These are phyloP conservation scores for Cetoscarus ocellatus DNA, from an alignment of 2,797 vertebrate genomes.

Conservation along the genomic window DNA sequence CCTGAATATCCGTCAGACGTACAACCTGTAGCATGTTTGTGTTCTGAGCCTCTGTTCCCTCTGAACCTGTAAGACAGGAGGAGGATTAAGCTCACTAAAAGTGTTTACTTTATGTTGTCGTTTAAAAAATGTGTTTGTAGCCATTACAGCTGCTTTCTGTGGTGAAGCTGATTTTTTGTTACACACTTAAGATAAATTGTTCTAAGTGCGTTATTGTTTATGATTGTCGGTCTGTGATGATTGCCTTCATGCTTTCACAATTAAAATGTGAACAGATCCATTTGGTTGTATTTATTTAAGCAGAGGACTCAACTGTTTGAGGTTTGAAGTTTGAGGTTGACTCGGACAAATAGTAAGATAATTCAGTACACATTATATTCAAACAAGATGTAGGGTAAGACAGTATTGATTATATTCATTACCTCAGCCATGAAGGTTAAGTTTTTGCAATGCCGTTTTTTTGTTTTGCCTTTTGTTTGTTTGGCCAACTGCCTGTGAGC, in stretches of 20 bases:
- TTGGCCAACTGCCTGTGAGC: no score
- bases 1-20: constrained; percentile 93
- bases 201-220: constrained; percentile 75
- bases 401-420: no score
- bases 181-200: constrained; percentile 34
- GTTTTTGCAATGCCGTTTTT: no score
- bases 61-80: constrained; percentile 72
- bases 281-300: not conserved
- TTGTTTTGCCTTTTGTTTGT: no score
- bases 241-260: constrained; percentile 76
- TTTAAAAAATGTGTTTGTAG: constrained; percentile 58
- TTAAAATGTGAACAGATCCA: constrained; percentile 67
- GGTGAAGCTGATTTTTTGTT: constrained; percentile 51
- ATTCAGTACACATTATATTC: no score
- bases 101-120: constrained; percentile 63
- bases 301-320: no score
- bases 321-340: no score
- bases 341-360: no score
- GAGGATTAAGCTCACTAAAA: constrained; percentile 73
- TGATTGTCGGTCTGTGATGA: constrained; percentile 72
- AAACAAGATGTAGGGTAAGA: no score
- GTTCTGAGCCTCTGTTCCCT: constrained; percentile 66
- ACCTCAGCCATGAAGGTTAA: no score
- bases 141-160: constrained; percentile 55
- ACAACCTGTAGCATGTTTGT: constrained; percentile 89